Evolutionary conservation across 2,888 invertebrate genomes (phyloP).

Genomic region (Drosophila macrospina): DNA sequence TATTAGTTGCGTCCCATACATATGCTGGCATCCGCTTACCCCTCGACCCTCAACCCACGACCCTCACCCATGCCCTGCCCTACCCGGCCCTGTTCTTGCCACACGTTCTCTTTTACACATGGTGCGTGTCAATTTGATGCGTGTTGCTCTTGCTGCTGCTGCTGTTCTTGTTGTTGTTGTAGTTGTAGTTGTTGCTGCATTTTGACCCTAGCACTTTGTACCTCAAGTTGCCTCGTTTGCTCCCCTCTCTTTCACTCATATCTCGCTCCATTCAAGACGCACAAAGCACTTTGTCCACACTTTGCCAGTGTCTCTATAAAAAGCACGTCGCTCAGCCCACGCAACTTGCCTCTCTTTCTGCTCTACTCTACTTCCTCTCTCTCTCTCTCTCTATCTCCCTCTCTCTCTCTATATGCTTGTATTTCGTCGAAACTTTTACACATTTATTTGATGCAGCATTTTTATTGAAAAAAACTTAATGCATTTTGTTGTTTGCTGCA

Average conservation of each 20-base stretch:
- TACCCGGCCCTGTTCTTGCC: not conserved
- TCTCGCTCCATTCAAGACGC: not conserved
- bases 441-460: constrained; percentile 72
- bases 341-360: constrained; percentile 2
- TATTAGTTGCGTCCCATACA: constrained; percentile 39
- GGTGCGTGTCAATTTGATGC: constrained; percentile 65
- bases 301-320: constrained; percentile 47
- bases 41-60: constrained; percentile 2
- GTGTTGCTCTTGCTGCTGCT: constrained; percentile 27
- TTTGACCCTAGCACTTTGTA: constrained; percentile 47
- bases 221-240: too few relatives aligned
- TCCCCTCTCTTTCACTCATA: not conserved
- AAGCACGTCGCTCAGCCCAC: constrained; percentile 37
- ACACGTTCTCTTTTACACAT: constrained; percentile 15
- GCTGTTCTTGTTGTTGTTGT: constrained; percentile 27
- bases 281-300: constrained; percentile 69
- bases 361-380: too few relatives aligned
- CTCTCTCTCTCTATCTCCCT: not conserved
- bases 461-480: constrained; percentile 76
- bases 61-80: constrained; percentile 1
- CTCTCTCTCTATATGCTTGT: not conserved
- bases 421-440: constrained; percentile 46
- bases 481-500: constrained; percentile 57
- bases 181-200: constrained; percentile 39
- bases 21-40: constrained; percentile 18